Evolutionary conservation across 2,888 invertebrate genomes (phyloP), one percentile per base, ranked within the genome.

Genomic region (Bembecia ichneumoniformis): DNA sequence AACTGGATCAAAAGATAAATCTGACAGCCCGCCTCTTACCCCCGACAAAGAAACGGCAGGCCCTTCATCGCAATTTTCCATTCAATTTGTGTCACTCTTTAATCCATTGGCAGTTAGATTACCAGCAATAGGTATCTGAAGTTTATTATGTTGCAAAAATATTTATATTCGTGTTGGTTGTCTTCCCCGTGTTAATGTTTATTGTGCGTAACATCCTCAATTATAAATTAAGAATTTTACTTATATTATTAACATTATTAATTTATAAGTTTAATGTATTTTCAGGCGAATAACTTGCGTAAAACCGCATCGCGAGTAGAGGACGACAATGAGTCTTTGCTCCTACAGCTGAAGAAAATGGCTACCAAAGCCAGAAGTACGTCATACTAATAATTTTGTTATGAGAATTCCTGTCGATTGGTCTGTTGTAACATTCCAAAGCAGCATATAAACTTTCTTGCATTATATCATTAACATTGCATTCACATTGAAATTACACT

Each of bases 291-390:
- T 90, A 93, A 92, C 87, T 90, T 94, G 80, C 91, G 96, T 84
- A 95, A 94, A 90, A 96, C 95, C 89, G 91, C 96, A 73, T 92
- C 94, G 74, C 93, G 97, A 71, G 91, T 97, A 77, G 98, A 98
- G 88, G 96, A 97, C 81, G 98, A 98, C 90, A 98, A 98, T 90
- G 98, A 98, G 84, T 95, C 95, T 64, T 90, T 97, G 84, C 93
- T 95, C 84, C 91, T 95, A 89, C 97, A 97, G 91, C 91, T 98
- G 88, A 95, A 96, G 91, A 97, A 97, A 92, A 94, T 97, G 93
- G 95, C 96, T 88, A 91, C 92, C 82, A 92, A 93, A 87, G 91
- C 93, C 88, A 91, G 91, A 91, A 91, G 92, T 93, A 92, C 87
- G 92, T 90, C 78, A 70, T 69, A 72, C 28, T 28, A 28, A 64